These are phyloP conservation scores for Epinotia demarniana DNA, from an alignment of 2,888 invertebrate species.

Conservation along the genomic window DNA sequence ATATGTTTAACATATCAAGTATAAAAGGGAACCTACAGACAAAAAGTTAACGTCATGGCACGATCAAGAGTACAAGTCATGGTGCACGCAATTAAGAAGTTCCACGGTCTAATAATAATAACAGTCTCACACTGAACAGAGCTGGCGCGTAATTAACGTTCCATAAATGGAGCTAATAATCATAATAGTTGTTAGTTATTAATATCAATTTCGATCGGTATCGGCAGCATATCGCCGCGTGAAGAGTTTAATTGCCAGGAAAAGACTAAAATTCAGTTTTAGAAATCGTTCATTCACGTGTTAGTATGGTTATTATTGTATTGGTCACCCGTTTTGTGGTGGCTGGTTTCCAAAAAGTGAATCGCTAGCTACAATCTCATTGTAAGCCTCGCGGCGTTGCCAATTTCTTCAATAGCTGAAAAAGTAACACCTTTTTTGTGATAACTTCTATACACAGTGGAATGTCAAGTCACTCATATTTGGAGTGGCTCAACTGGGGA, in stretches of 20 bases:
- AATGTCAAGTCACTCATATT: too few relatives aligned
- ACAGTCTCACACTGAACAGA: slow-evolving; percentile 19
- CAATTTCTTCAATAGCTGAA: too few relatives aligned
- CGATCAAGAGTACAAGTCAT: slow-evolving; percentile 23
- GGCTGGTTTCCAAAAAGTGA: neutral
- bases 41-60: slow-evolving; percentile 24
- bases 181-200: slow-evolving; percentile 14
- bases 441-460: too few relatives aligned
- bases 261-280: neutral
- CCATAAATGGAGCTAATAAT: slow-evolving; percentile 25
- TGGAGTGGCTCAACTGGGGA: too few relatives aligned
- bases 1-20: slow-evolving; percentile 11
- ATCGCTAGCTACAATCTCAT: neutral
- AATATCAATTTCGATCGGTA: slow-evolving; percentile 15
- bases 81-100: slow-evolving; percentile 23
- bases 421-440: too few relatives aligned
- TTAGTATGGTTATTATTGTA: neutral
- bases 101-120: slow-evolving; percentile 36
- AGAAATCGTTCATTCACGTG: neutral
- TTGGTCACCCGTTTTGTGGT: neutral
- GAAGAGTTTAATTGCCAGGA: slow-evolving; percentile 5
- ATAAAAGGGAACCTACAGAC: slow-evolving; percentile 13
- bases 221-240: neutral
- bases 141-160: neutral
- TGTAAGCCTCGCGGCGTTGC: neutral